phyloP scores from a whole-genome alignment of 2,888 invertebrate species.

The Dendrolimus houi region DNA sequence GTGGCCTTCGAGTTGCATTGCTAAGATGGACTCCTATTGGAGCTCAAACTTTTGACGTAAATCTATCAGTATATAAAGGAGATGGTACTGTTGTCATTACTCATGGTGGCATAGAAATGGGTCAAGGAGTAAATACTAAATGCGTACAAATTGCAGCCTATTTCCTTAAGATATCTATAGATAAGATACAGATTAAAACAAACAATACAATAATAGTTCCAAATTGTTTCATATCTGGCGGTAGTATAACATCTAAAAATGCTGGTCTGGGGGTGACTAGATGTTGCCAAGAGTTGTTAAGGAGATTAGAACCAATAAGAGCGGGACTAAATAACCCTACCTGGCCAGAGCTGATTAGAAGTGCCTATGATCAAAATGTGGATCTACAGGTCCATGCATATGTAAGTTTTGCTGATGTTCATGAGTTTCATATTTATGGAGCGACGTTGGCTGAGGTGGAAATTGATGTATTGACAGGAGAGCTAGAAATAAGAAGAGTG shows the following conservation, averaged over 20 bases:
- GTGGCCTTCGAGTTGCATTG: conserved; percentile 76
- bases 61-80: conserved; percentile 28
- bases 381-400: conserved; percentile 38
- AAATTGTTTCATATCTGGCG: conserved; percentile 80
- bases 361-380: conserved; percentile 45
- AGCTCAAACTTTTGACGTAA: conserved; percentile 11
- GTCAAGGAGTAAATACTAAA: conserved; percentile 87
- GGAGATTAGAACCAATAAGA: conserved; percentile 20
- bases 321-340: conserved; percentile 34
- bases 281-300: conserved; percentile 18
- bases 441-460: conserved; percentile 80
- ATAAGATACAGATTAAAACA: conserved; percentile 79
- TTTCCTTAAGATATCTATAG: conserved; percentile 78
- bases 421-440: conserved; percentile 59
- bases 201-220: conserved; percentile 77
- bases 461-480: conserved; percentile 83
- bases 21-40: conserved; percentile 66
- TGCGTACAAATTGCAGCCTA: conserved; percentile 79
- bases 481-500: conserved; percentile 74
- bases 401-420: conserved; percentile 14
- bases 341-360: conserved; percentile 65
- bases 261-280: conserved; percentile 24
- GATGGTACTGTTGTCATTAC: conserved; percentile 82
- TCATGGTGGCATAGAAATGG: conserved; percentile 85
- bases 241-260: conserved; percentile 57